A percentile compares a stretch with the other conserved stretches of the same genome.
Conservation (phyloP, 2,113 vertebrate species). For the Chaetodon auriga region DNA sequence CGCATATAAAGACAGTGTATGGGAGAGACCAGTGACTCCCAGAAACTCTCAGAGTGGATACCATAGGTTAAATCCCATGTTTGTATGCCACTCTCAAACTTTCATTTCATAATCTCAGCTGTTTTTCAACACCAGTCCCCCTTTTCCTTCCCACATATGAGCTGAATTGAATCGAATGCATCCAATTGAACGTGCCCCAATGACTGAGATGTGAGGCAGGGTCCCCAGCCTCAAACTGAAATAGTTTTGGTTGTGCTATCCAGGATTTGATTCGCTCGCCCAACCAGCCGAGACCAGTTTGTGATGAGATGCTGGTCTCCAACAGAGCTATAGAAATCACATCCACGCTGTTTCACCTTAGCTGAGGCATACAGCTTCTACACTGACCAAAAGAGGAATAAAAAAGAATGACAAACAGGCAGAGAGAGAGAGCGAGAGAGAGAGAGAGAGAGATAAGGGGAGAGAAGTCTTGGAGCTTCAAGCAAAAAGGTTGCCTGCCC, state of each 20-base stretch:
- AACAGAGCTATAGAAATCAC: conserved; percentile 78
- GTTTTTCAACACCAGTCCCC: conserved; percentile 19
- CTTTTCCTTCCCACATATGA: conserved; percentile 42
- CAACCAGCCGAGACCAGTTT: conserved; percentile 75
- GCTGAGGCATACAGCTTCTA: conserved; percentile 52
- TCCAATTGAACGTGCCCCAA: conserved; percentile 67
- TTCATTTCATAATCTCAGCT: conserved; percentile 38
- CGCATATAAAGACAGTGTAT: not conserved
- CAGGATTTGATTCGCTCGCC: conserved; percentile 76
- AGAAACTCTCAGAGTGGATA: not conserved
- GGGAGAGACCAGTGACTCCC: not conserved
- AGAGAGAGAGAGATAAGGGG: conserved; percentile 52
- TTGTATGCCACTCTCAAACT: not conserved
- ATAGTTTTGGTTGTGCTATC: conserved; percentile 69
- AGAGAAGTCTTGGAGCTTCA: conserved; percentile 58
- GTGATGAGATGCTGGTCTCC: conserved; percentile 80
- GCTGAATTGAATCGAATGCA: conserved; percentile 67
- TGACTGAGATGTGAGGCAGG: conserved; percentile 61
- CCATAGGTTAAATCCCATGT: conserved; percentile 10
- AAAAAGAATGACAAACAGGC: conserved; percentile 45
- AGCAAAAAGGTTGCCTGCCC: conserved; percentile 63
- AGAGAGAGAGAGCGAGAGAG: conserved; percentile 21
- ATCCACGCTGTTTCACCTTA: conserved; percentile 76
- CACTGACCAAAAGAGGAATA: conserved; percentile 45
- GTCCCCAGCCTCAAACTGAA: conserved; percentile 66